Evolutionary conservation across 2,888 invertebrate genomes (phyloP).

Genomic region (Microdon myrmicae): DNA sequence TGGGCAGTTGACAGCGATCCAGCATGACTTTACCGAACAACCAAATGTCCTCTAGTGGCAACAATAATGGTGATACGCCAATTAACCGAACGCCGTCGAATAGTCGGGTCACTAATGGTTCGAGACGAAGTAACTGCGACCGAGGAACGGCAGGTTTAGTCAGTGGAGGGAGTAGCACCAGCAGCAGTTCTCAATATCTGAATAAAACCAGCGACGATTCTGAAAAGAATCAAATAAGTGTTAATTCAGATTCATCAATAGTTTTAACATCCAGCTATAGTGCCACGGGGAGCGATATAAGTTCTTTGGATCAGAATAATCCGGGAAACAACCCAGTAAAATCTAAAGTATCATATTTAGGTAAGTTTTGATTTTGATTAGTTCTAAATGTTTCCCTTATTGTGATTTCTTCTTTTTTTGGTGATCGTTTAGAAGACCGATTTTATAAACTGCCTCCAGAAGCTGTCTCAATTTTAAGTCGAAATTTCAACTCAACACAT

Average conservation of each 20-base stretch:
- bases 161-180: constrained; percentile 11
- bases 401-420: background rate
- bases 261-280: constrained; percentile 19
- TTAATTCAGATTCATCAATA: constrained; percentile 1
- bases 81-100: constrained; percentile 27
- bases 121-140: constrained; percentile 23
- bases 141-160: too few species aligned
- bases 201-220: constrained; percentile 4
- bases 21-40: constrained; percentile 43
- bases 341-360: constrained; percentile 20
- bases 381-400: background rate
- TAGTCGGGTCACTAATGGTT: constrained; percentile 10
- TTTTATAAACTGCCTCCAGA: constrained; percentile 54
- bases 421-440: constrained; percentile 40
- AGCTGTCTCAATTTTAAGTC: constrained; percentile 69
- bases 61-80: constrained; percentile 23
- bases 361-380: constrained; percentile 1
- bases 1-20: too few species aligned
- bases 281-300: constrained; percentile 3
- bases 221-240: constrained; percentile 15
- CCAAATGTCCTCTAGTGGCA: constrained; percentile 39
- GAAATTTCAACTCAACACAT: constrained; percentile 60
- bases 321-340: constrained; percentile 7
- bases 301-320: constrained; percentile 10
- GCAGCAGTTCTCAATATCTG: constrained; percentile 12